Evolutionary conservation across 2,888 invertebrate genomes (phyloP).

Genomic region (Drosophila anomelani): DNA sequence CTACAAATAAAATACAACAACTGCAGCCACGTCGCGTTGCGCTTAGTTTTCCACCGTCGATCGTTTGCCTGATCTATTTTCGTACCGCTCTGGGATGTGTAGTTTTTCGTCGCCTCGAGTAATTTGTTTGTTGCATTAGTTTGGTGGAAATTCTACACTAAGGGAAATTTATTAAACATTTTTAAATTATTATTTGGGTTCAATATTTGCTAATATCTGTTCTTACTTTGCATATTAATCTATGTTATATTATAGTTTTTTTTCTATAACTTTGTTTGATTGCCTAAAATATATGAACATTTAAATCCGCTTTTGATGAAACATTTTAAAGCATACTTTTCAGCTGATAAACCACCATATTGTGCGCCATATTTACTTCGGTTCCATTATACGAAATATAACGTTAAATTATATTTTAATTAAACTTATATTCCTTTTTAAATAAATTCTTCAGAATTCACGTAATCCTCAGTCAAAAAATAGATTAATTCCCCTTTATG

Average conservation of each 20-base stretch:
- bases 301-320: neutral
- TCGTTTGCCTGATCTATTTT: constrained; percentile 76
- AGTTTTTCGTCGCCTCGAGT: constrained; percentile 74
- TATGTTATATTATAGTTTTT: neutral
- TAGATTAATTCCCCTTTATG: no score
- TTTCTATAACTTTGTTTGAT: neutral
- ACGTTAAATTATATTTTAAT: no score
- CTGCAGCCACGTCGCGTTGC: constrained; percentile 40
- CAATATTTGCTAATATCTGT: no score
- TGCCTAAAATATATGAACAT: neutral
- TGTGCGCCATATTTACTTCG: no score
- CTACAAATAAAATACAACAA: constrained; percentile 40
- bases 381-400: no score
- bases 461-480: no score
- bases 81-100: constrained; percentile 49
- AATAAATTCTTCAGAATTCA: no score
- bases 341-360: no score
- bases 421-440: no score
- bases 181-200: neutral
- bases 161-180: constrained; percentile 9
- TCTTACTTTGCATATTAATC: neutral
- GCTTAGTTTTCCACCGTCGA: constrained; percentile 50
- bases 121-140: constrained; percentile 78
- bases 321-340: no score
- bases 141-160: constrained; percentile 59